Conservation (phyloP, 2,797 vertebrate species). For the Parotocinclus haroldoi region DNA sequence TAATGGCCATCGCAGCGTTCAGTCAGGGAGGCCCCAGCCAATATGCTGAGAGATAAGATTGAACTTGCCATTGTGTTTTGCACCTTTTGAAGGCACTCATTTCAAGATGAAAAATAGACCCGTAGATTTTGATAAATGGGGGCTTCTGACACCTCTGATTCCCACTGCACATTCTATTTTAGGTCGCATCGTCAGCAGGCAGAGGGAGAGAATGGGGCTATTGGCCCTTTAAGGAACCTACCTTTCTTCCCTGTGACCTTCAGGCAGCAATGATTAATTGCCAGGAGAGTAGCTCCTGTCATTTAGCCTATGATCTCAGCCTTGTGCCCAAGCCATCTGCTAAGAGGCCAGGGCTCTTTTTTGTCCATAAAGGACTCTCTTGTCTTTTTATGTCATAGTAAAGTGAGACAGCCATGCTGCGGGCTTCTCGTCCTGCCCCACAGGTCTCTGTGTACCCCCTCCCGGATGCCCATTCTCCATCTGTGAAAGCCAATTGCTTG, state of each 20-base stretch:
- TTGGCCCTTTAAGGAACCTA: constrained; percentile 73
- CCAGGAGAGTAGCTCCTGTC: constrained; percentile 79
- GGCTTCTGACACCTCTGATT: constrained; percentile 69
- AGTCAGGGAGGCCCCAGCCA: constrained; percentile 55
- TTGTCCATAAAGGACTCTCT: constrained; percentile 67
- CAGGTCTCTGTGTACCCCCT: neutral
- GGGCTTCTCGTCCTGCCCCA: constrained; percentile 50
- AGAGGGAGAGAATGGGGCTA: constrained; percentile 63
- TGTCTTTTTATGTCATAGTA: constrained; percentile 65
- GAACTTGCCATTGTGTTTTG: constrained; percentile 78
- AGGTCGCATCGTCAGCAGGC: constrained; percentile 66
- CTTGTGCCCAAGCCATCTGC: constrained; percentile 79
- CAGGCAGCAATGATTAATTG: constrained; percentile 82
- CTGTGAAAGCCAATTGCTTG: constrained; percentile 51
- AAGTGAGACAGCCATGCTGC: constrained; percentile 58
- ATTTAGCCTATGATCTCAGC: constrained; percentile 83
- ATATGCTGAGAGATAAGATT: constrained; percentile 70
- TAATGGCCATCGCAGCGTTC: constrained; percentile 50
- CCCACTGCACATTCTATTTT: constrained; percentile 70
- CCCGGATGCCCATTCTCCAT: constrained; percentile 57
- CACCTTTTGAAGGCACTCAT: constrained; percentile 77
- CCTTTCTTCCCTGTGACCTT: constrained; percentile 80
- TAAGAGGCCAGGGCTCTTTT: constrained; percentile 66
- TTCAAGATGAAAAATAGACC: constrained; percentile 81
- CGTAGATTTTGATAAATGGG: constrained; percentile 80